A percentile compares a stretch with the other conserved stretches of the same genome.
These are phyloP conservation scores for Papilio xuthus DNA, from an alignment of 1,140 invertebrate species.

Conservation along the genomic window DNA sequence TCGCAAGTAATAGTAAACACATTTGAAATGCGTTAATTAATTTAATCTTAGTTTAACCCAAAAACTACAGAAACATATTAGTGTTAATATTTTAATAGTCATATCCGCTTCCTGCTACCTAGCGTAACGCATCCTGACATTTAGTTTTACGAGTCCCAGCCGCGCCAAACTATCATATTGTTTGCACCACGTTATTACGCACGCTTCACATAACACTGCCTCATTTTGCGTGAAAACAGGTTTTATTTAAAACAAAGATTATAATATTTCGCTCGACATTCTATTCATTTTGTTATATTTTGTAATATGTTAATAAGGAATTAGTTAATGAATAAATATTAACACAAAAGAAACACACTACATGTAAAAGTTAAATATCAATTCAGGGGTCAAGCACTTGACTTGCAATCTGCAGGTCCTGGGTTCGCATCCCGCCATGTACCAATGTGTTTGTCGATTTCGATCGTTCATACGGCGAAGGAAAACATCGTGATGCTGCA, in stretches of 20 bases:
- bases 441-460: too few species aligned
- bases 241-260: conserved; percentile 21
- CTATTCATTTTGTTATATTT: not conserved
- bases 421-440: too few species aligned
- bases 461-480: too few species aligned
- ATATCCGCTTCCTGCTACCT: not conserved
- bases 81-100: not conserved
- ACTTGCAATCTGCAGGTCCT: too few species aligned
- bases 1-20: too few species aligned
- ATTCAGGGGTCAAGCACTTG: too few species aligned
- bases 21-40: not conserved
- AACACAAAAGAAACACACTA: too few species aligned
- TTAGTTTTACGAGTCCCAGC: conserved; percentile 17
- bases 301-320: not conserved
- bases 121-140: not conserved
- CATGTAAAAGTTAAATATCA: too few species aligned
- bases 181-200: conserved; percentile 1
- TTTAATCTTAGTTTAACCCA: not conserved
- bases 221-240: conserved; percentile 14
- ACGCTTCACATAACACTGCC: conserved; percentile 5
- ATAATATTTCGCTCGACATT: not conserved
- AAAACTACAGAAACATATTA: not conserved
- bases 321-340: not conserved
- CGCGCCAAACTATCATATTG: not conserved
- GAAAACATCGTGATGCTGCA: too few species aligned